Evolutionary conservation across 2,113 vertebrate species (phyloP).

Genomic region (Lucifuga dentata): DNA sequence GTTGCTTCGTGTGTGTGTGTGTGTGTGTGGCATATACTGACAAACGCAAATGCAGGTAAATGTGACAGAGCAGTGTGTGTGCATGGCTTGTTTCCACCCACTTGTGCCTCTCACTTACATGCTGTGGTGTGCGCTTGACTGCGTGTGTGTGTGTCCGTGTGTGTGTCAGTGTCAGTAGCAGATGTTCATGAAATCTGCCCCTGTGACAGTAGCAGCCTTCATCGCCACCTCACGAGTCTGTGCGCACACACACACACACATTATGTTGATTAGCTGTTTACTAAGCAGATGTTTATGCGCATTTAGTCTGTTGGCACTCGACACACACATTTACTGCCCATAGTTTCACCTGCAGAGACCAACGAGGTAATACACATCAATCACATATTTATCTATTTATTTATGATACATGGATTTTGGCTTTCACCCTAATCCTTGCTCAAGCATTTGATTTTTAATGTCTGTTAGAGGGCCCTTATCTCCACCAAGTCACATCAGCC

Average conservation of each 20-base stretch:
- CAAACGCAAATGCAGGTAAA: slow-evolving; percentile 48
- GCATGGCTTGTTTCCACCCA: slow-evolving; percentile 36
- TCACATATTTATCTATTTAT: no score
- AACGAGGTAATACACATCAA: no score
- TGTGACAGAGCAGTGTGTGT: slow-evolving; percentile 30
- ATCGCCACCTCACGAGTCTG: slow-evolving; percentile 4
- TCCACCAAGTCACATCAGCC: no score
- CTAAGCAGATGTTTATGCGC: no score
- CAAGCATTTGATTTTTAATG: no score
- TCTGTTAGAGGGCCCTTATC: no score
- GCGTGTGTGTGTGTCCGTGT: slow-evolving; percentile 23
- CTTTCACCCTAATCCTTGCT: no score
- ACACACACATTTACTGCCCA: no score
- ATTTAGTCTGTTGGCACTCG: no score
- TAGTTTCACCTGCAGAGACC: no score
- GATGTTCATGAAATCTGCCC: slow-evolving; percentile 63
- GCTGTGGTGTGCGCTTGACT: slow-evolving; percentile 46
- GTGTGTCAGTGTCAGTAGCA: slow-evolving; percentile 48
- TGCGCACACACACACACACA: slow-evolving; percentile 3
- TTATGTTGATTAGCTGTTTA: neutral
- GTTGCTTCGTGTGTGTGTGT: neutral
- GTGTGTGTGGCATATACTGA: slow-evolving; percentile 5
- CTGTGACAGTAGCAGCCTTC: slow-evolving; percentile 48
- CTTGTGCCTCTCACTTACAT: slow-evolving; percentile 31
- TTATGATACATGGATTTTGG: no score